These are phyloP conservation scores for Lutraria rhynchaena DNA, from an alignment of 1,140 invertebrate genomes.

Conservation along the genomic window DNA sequence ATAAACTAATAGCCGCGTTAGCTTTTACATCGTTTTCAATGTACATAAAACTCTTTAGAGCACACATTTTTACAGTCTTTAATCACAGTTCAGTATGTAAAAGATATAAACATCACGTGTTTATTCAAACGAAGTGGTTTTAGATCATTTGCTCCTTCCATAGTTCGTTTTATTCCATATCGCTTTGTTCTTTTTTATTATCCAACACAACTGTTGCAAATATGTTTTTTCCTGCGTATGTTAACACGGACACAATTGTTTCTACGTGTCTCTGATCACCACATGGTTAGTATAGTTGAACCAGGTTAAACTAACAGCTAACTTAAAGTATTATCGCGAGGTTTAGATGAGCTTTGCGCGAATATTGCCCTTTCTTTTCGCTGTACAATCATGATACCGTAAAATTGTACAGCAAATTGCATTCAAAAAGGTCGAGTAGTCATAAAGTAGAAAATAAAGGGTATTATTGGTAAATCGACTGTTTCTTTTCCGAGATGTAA, in stretches of 20 bases:
- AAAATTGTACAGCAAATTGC: conserved; percentile 34
- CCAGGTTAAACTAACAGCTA: not conserved
- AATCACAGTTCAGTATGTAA: conserved; percentile 57
- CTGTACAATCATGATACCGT: conserved; percentile 14
- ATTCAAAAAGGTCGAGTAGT: conserved; percentile 17
- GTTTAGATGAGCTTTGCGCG: too few relatives aligned
- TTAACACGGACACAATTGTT: not conserved
- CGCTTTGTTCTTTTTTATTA: conserved; percentile 51
- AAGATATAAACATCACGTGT: conserved; percentile 59
- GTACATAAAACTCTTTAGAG: conserved; percentile 60
- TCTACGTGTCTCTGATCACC: not conserved
- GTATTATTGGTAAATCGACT: conserved; percentile 30
- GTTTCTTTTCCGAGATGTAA: conserved; percentile 3
- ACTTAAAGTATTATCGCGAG: too few relatives aligned
- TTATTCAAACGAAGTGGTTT: conserved; percentile 43
- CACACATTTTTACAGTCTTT: conserved; percentile 55
- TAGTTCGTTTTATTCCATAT: conserved; percentile 10
- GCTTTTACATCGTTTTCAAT: conserved; percentile 47
- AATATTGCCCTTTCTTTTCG: too few relatives aligned
- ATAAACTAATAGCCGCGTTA: conserved; percentile 56
- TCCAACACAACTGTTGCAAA: conserved; percentile 47
- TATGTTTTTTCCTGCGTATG: not conserved
- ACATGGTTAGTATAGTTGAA: not conserved
- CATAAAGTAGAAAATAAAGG: conserved; percentile 48
- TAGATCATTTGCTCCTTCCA: conserved; percentile 12